phyloP scores from a whole-genome alignment of 2,797 vertebrate genomes.

The Pseudocheirus occidentalis region DNA sequence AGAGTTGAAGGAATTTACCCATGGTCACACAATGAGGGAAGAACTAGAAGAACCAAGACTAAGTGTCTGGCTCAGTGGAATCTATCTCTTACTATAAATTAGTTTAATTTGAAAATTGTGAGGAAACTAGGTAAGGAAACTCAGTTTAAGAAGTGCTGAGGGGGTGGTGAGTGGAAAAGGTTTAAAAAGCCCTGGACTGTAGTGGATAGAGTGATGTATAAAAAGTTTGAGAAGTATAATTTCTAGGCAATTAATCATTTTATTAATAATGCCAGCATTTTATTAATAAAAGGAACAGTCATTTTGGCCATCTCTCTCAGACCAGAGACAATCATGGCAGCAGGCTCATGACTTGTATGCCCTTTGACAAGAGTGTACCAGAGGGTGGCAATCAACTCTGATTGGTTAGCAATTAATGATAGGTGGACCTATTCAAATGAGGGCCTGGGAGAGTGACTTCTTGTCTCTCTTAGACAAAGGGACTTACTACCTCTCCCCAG shows the following conservation, averaged over 20 bases:
- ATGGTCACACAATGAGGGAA: background rate
- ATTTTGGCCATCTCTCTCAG: background rate
- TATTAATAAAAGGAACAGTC: background rate
- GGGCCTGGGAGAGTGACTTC: background rate
- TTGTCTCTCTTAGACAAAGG: background rate
- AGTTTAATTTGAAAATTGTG: background rate
- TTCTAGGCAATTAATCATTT: background rate
- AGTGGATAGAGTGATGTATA: background rate
- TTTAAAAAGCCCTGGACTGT: no score
- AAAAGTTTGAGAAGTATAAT: background rate
- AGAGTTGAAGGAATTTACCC: background rate
- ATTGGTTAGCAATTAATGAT: background rate
- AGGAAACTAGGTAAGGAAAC: background rate
- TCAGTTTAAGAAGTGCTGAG: no score
- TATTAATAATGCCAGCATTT: background rate
- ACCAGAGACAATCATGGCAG: background rate
- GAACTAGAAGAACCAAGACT: background rate
- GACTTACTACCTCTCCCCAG: background rate
- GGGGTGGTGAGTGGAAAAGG: no score
- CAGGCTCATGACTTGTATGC: background rate
- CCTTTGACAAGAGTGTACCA: background rate
- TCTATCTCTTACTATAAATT: background rate
- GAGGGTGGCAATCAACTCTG: background rate
- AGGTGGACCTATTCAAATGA: background rate
- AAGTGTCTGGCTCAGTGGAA: background rate